phyloP scores from a whole-genome alignment of 2,797 vertebrate genomes.

The Gymnoscopelus microlampas region DNA sequence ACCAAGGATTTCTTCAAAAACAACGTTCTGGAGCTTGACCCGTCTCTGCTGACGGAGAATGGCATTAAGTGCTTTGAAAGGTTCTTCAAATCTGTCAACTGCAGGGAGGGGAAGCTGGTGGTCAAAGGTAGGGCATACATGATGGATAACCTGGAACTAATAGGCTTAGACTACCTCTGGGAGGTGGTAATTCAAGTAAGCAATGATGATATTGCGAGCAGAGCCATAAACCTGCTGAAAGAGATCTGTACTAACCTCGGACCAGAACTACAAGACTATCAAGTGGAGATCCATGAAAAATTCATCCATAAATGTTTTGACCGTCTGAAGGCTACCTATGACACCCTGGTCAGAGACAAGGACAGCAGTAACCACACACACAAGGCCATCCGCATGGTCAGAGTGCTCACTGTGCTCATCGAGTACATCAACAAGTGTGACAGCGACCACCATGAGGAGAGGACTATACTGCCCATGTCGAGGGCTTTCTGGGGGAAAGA shows the following conservation, averaged over 20 bases:
- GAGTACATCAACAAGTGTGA: slow-evolving; percentile 99
- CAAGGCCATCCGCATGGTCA: slow-evolving; percentile 98
- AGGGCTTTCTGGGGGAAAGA: slow-evolving; percentile 99
- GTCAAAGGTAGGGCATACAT: slow-evolving; percentile 98
- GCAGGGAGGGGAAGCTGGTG: slow-evolving; percentile 98
- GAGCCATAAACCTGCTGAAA: slow-evolving; percentile 98
- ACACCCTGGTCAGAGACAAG: slow-evolving; percentile 98
- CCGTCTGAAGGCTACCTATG: slow-evolving; percentile 98
- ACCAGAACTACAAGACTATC: slow-evolving; percentile 98
- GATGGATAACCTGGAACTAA: slow-evolving; percentile 99
- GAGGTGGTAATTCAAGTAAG: slow-evolving; percentile 99
- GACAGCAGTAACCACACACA: slow-evolving; percentile 99
- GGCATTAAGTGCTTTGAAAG: slow-evolving; percentile 99
- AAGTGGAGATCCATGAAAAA: slow-evolving; percentile 99
- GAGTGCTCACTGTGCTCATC: slow-evolving; percentile 95
- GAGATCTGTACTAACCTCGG: slow-evolving; percentile 99
- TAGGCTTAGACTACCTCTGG: slow-evolving; percentile 99
- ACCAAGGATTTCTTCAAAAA: slow-evolving; percentile 99
- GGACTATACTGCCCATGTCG: slow-evolving; percentile 99
- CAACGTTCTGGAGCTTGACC: slow-evolving; percentile 98
- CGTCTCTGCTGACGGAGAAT: slow-evolving; percentile 97
- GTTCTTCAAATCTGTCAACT: slow-evolving; percentile 99
- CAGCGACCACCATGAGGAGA: slow-evolving; percentile 98
- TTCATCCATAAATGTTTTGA: slow-evolving; percentile 96
- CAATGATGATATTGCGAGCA: slow-evolving; percentile 92